Evolutionary conservation across 2,888 invertebrate species (phyloP), one percentile per base, ranked within the genome.

Genomic region (Exocentrus adspersus): DNA sequence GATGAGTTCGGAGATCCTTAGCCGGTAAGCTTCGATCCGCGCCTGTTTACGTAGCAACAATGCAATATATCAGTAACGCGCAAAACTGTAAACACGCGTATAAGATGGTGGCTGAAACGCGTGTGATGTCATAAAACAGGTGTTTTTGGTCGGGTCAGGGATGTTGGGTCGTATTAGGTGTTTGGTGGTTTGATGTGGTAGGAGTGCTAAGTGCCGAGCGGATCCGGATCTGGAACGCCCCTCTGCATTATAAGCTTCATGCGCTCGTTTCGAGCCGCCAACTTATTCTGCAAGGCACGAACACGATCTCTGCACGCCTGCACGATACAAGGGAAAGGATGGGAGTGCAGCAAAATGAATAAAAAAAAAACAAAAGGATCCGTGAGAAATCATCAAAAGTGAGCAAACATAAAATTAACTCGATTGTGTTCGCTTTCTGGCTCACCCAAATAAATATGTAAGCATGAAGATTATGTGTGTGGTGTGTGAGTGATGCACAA

Each of bases 221-320:
- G 88, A 78, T 92, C 91, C 81, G 89, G 87, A 84, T 93, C 92
- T 76, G 95, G 94, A 77, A 89, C 90, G 85, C 94, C 95, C 81
- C 93, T 91, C 86, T 94, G 92, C 82, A 92, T 88, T 79, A 95
- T 86, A 77, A 93, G 86, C 84, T 94, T 95, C 81, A 94, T 91
- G 81, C 94, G 91, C 85, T 95, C 95, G 83, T 90, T 90, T 75
- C 93, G 91, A 85, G 93, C 91, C 80, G 90, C 88, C 80, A 95
- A 92, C 87, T 93, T 93, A 85, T 90, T 91, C 84, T 94, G 93
- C 81, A 95, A 88, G 82, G 89, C 88, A 83, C 92, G 92, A 79
- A 94, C 90, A 85, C 89, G 89, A 85, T 95, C 94, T 83, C 92
- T 91, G 87, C 89, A 92, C 83, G 89, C 90, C 94, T 95, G 85